phyloP scores from a whole-genome alignment of 2,888 invertebrate genomes.

The Caenorhabditis wallacei region DNA sequence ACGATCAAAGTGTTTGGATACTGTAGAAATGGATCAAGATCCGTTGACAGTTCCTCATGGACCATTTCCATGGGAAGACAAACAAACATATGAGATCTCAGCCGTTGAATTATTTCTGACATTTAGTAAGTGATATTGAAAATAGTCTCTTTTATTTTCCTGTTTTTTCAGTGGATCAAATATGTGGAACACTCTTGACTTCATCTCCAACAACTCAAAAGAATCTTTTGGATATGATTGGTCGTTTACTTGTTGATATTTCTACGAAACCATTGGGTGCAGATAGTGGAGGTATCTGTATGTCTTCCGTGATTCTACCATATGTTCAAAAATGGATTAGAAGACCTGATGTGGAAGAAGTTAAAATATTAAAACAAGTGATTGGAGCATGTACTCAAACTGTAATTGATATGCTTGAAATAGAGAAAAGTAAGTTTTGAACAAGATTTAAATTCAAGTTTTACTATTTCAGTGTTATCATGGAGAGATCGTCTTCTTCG shows the following conservation, averaged over 20 bases:
- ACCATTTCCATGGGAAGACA: constrained; percentile 69
- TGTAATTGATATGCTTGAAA: constrained; percentile 69
- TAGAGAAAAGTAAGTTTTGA: constrained; percentile 65
- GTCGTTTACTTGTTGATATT: constrained; percentile 66
- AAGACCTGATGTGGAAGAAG: constrained; percentile 84
- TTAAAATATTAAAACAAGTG: constrained; percentile 70
- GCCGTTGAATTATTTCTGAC: constrained; percentile 71
- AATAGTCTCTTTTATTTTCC: no score
- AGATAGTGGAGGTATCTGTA: constrained; percentile 93
- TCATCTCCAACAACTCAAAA: constrained; percentile 69
- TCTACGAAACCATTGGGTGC: constrained; percentile 86
- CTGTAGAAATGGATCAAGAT: constrained; percentile 54
- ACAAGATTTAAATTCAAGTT: no score
- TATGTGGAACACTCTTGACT: constrained; percentile 73
- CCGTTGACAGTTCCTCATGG: constrained; percentile 64
- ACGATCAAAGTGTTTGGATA: constrained; percentile 63
- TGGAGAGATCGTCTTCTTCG: constrained; percentile 71
- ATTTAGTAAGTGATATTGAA: constrained; percentile 58
- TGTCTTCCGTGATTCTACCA: constrained; percentile 93
- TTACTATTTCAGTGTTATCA: constrained; percentile 62
- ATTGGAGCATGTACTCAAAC: constrained; percentile 73
- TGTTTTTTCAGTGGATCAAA: constrained; percentile 71
- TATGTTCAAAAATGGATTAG: constrained; percentile 95
- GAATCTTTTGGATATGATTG: constrained; percentile 69
- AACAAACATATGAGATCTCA: constrained; percentile 68